Base-by-base conservation (phyloP, 2,113 vertebrate genomes). In the Todiramphus saurophagus region DNA sequence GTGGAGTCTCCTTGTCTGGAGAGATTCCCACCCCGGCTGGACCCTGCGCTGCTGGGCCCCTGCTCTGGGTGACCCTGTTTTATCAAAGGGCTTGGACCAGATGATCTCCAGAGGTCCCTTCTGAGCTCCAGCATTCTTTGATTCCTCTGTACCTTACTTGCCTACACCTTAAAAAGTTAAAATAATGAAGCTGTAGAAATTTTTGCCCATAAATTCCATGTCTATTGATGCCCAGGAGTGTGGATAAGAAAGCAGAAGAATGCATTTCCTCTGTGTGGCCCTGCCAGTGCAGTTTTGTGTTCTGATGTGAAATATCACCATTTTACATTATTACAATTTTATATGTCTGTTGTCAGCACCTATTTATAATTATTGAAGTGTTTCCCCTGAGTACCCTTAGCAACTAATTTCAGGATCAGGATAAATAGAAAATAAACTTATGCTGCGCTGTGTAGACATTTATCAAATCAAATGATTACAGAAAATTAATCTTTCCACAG, bases 391-490 rank as follows among this genome's bases (percentile, higher is more conserved):
- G 91, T 70, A 79, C 75, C 60, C 79, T 95, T 95, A 95, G 94
- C 78, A 92, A 92, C 80, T 94, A 55, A 96, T 97, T 96, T 96
- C 92, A 91, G 59, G 73, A 83, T 62, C 70, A 30, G 46, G 51
- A 91, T 93, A 91, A 96, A 96, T 37, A 73, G 79, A 91, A 97
- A 96, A 80, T 51, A 95, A 95, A 94, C 50, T 91, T 96, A 81
- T 48, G 76, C 81, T 90, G 75, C 63, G 58, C 83, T 94, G 62
- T 66, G 84, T 69, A 73, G 93, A 58, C 62, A 93, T 94, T 78
- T 92, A 94, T 94, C 92, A 96, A 82, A 96, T 79, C 90, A 97
- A 97, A 95, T 95, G 62, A 94, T 93, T 86, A 93, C 63, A 87
- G 93, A 92, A 96, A 93, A 94, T 76, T 86, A 93, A 90, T 95